Base-by-base conservation (phyloP, 2,888 invertebrate genomes). In the Vandiemenella viatica region DNA sequence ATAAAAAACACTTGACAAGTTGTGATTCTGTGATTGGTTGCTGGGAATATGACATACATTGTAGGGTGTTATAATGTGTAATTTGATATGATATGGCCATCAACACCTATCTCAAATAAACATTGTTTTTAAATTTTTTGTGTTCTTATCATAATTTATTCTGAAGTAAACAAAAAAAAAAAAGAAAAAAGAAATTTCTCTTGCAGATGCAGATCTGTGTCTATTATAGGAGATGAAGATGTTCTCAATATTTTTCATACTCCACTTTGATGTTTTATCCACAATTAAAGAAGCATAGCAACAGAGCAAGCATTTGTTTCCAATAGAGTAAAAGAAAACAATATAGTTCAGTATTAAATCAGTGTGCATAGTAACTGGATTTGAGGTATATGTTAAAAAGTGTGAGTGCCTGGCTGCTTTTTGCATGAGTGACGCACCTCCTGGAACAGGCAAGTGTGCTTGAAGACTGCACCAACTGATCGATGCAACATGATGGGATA, bases 241-340 rank as follows among this genome's bases (percentile, higher is more conserved):
- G 53, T 53, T 55, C 52, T 53, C 52, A 50, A 52, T 50, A 50
- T 50, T 56, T 55, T 54, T 58, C 57, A 55, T 57, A 55, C 57
- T 57, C 58, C 55, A 55, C 56, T 56, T 53, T 58, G 57, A 57
- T 50, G 55, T 55, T 55, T 57, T 52, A 52, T 53, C 53, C 55
- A 54, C 55, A 51, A 54, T 56, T 53, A 55, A 50, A 55, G 51
- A 55, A 52, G 55, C 53, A 56, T 54, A 50, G 54, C 55, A 56
- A 54, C 54, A 50, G 51, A 50, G 53, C 52, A 55, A 55, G 55
- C 54, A 53, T 54, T 50, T 54, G 54, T 50, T 54, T 52, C 51
- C 50, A 54, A 52, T 42, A 45, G 23, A 49, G 43, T 21, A 46
- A 37, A 46, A 44, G 50, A 48, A 48, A 50, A 47, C 20, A 48